Base-by-base conservation (phyloP, 2,797 vertebrate species). In the Lutjanus campechanus region DNA sequence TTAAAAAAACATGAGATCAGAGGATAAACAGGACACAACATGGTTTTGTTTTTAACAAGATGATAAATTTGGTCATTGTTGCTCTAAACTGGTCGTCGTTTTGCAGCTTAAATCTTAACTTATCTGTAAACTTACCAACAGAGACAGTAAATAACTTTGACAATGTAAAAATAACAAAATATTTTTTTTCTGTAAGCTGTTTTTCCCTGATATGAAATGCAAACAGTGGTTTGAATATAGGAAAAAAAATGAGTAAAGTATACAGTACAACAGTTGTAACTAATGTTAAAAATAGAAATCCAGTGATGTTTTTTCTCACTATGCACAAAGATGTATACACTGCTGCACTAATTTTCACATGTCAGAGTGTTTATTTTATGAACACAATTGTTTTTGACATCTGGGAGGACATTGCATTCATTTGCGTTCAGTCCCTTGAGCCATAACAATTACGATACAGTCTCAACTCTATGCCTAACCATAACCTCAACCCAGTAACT, bases 81-180 rank as follows among this genome's bases (percentile, higher is more conserved):
- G n/a, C 51, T 22, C 13, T 6, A 1, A 43, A 41, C 56, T 73
- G 47, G 16, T 19, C 29, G 47, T n/a, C 0, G 7, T 58, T 50
- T 71, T 58, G 67, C 67, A 56, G 43, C 59, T 56, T 16, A 29
- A n/a, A 60, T 72, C 47, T 59, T 41, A 5, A 50, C 7, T 29
- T 53, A 4, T 66, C 11, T 0, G 0, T 53, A 15, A 71, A 50
- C 44, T 56, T n/a, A 19, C 43, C 53, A 50, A 19, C 29, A 58
- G 44, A 65, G 43, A 0, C 1, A 60, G 0, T 29, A 15, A 25
- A 25, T 16, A 13, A 60, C 63, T 69, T 54, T 68, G 41, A 20
- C 10, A 47, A 11, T 44, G 29, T 56, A 16, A 41, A 1, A 22
- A 5, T 15, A 16, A 68, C 55, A 51, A 43, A 49, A 49, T 68